Evolutionary conservation across 2,888 invertebrate species (phyloP).

Genomic region (Agrochola litura): DNA sequence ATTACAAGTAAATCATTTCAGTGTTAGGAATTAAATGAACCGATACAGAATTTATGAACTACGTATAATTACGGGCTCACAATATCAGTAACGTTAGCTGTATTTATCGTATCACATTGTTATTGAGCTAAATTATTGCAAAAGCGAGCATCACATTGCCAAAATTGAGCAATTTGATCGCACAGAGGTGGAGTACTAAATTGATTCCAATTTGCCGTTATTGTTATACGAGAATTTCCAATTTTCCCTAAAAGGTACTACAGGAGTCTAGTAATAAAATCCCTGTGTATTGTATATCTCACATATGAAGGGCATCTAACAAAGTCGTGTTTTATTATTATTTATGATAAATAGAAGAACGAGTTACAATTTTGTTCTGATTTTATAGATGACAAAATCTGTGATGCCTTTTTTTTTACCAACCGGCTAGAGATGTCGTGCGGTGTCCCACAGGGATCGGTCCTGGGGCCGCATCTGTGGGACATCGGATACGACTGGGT

Average conservation of each 20-base stretch:
- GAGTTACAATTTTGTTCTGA: not conserved
- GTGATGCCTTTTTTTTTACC: no score
- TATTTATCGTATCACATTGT: constrained; percentile 38
- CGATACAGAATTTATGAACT: constrained; percentile 17
- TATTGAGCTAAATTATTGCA: constrained; percentile 29
- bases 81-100: constrained; percentile 34
- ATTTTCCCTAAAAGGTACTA: constrained; percentile 28
- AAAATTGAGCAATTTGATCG: constrained; percentile 54
- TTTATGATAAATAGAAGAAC: not conserved
- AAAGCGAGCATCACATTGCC: constrained; percentile 24
- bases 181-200: constrained; percentile 21
- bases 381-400: not conserved
- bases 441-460: no score
- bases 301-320: not conserved
- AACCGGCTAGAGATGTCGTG: no score
- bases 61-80: constrained; percentile 13
- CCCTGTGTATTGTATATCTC: not conserved
- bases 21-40: constrained; percentile 5
- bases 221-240: constrained; percentile 30
- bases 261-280: not conserved
- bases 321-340: not conserved
- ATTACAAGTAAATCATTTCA: not conserved
- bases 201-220: constrained; percentile 44
- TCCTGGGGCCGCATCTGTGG: no score
- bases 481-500: no score